phyloP scores from a whole-genome alignment of 2,113 vertebrate species.

The Rattus rattus region DNA sequence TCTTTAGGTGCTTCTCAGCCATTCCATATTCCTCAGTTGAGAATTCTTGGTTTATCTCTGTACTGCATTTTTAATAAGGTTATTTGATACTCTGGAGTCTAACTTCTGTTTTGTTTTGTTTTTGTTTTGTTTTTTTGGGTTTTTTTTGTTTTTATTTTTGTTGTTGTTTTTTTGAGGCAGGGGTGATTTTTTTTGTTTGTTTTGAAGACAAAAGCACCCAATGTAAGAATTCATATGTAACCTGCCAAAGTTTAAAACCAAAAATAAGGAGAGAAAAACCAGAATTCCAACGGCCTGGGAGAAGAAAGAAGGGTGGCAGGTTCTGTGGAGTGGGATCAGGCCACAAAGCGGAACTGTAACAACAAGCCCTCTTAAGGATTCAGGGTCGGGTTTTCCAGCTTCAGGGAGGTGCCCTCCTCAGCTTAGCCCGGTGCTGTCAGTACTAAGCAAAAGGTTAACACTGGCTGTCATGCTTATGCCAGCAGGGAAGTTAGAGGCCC shows the following conservation, averaged over 20 bases:
- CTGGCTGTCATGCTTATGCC: conserved; percentile 64
- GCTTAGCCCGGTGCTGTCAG: neutral
- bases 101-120: no score
- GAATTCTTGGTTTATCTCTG: no score
- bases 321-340: conserved; percentile 60
- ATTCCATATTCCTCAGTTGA: no score
- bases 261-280: neutral
- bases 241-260: neutral
- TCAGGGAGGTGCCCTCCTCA: conserved; percentile 50
- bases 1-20: no score
- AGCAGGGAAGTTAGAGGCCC: neutral
- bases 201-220: conserved; percentile 51
- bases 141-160: no score
- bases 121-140: no score
- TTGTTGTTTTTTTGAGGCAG: no score
- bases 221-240: neutral
- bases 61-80: no score
- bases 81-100: no score
- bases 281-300: neutral
- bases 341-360: conserved; percentile 87
- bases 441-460: conserved; percentile 84
- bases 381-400: conserved; percentile 81
- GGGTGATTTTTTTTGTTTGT: conserved; percentile 72
- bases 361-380: conserved; percentile 85
- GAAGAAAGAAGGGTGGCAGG: rapidly evolving